Percentiles rank a stretch among this genome's conserved stretches.
These are phyloP conservation scores for Kobus ellipsiprymnus DNA, from an alignment of 2,113 vertebrate genomes.

Conservation along the genomic window DNA sequence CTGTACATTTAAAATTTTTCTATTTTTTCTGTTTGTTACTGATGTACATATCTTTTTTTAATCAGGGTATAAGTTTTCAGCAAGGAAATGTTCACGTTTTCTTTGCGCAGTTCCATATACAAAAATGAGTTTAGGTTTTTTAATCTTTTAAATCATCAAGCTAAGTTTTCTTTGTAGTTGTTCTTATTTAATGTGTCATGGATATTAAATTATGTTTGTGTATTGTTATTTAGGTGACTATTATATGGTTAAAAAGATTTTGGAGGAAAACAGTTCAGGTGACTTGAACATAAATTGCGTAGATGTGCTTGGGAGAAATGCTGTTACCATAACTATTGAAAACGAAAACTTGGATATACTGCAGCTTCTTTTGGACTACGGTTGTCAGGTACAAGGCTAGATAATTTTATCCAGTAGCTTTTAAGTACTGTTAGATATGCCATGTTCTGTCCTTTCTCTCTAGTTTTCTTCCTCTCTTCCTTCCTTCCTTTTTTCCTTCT, in stretches of 20 bases:
- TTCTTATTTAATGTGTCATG: slow-evolving; percentile 45
- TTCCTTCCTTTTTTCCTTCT: background rate
- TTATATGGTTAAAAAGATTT: slow-evolving; percentile 99
- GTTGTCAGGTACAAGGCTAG: slow-evolving; percentile 90
- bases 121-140: slow-evolving; percentile 47
- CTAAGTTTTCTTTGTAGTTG: slow-evolving; percentile 42
- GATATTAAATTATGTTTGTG: slow-evolving; percentile 58
- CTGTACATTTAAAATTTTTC: slow-evolving; percentile 8
- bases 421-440: slow-evolving; percentile 53
- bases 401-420: slow-evolving; percentile 54
- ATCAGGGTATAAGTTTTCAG: slow-evolving; percentile 33
- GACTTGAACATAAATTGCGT: slow-evolving; percentile 98
- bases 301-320: slow-evolving; percentile 96
- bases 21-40: slow-evolving; percentile 27
- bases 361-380: slow-evolving; percentile 95
- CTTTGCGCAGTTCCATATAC: slow-evolving; percentile 14
- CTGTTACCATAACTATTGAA: slow-evolving; percentile 96
- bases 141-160: slow-evolving; percentile 1
- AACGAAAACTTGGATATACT: slow-evolving; percentile 98
- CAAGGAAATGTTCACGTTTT: slow-evolving; percentile 48
- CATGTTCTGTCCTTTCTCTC: slow-evolving; percentile 24
- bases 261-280: slow-evolving; percentile 93
- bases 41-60: background rate
- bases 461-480: background rate
- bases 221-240: slow-evolving; percentile 90